Conservation (phyloP, 2,888 invertebrate genomes). For the Leptodirus hochenwartii region DNA sequence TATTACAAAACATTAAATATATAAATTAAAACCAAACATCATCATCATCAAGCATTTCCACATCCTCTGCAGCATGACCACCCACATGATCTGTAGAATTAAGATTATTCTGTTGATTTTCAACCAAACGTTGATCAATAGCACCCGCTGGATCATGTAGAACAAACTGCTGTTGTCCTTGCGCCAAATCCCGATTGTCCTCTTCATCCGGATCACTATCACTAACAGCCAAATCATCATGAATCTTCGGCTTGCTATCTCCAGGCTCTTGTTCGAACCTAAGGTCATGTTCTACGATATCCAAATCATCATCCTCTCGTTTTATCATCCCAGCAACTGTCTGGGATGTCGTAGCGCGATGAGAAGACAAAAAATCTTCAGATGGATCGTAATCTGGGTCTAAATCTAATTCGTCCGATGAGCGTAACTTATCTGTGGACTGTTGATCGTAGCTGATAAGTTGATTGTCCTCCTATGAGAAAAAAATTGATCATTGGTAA, state of each 20-base stretch:
- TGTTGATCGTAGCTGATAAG: not conserved
- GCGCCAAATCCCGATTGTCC: conserved; percentile 13
- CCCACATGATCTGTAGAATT: too few relatives aligned
- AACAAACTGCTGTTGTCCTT: conserved; percentile 15
- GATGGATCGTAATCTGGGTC: conserved; percentile 77
- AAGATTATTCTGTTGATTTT: too few relatives aligned
- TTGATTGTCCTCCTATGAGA: too few relatives aligned
- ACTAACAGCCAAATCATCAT: conserved; percentile 57
- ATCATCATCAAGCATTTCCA: too few relatives aligned
- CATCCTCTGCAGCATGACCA: too few relatives aligned
- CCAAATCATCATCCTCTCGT: conserved; percentile 15
- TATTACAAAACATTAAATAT: too few relatives aligned
- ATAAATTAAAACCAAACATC: too few relatives aligned
- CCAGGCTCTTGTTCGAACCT: conserved; percentile 5
- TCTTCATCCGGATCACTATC: conserved; percentile 57
- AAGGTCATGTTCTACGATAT: conserved; percentile 7
- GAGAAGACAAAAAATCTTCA: conserved; percentile 47
- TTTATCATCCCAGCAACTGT: conserved; percentile 33
- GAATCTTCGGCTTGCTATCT: conserved; percentile 39
- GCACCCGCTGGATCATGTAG: conserved; percentile 35
- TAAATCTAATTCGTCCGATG: conserved; percentile 54
- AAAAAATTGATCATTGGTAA: too few relatives aligned
- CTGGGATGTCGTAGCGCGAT: conserved; percentile 1
- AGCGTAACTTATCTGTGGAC: not conserved
- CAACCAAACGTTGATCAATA: too few relatives aligned